phyloP scores from a whole-genome alignment of 1,140 invertebrate genomes.

The Hylyphantes graminicola region DNA sequence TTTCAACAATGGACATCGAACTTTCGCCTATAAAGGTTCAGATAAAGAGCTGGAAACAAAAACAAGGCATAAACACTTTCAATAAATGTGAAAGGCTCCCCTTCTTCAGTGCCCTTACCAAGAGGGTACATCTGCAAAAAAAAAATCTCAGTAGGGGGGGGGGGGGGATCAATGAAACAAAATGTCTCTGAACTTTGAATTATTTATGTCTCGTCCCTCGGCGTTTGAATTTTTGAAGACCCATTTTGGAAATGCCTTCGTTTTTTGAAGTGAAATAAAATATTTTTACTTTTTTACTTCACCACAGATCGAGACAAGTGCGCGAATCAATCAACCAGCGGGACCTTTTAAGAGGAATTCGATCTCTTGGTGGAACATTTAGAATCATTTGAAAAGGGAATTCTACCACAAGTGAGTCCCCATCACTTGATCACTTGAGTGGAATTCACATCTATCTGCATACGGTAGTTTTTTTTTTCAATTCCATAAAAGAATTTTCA shows the following conservation, averaged over 20 bases:
- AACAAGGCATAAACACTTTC: slow-evolving; percentile 12
- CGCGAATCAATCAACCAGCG: slow-evolving; percentile 40
- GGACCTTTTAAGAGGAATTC: slow-evolving; percentile 4
- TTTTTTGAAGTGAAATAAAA: slow-evolving; percentile 3
- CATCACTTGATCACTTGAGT: too few species aligned
- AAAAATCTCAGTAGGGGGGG: background rate
- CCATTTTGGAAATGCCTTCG: slow-evolving; percentile 35
- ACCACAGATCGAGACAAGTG: background rate
- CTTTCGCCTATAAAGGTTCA: too few species aligned
- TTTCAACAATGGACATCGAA: too few species aligned
- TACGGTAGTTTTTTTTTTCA: too few species aligned
- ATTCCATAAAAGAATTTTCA: too few species aligned
- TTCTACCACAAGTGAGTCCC: too few species aligned
- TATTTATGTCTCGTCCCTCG: slow-evolving; percentile 35
- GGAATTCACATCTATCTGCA: too few species aligned
- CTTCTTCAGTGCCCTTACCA: background rate
- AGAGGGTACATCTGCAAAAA: background rate
- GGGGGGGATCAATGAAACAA: too few species aligned
- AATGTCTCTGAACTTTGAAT: slow-evolving; percentile 30
- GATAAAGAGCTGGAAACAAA: background rate
- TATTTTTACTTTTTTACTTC: slow-evolving; percentile 27
- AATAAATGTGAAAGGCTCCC: slow-evolving; percentile 23
- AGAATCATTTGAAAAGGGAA: too few species aligned
- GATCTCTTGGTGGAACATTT: background rate
- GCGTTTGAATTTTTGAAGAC: slow-evolving; percentile 47